Evolutionary conservation across 2,888 invertebrate species (phyloP), one percentile per base, ranked within the genome.

Genomic region (Philonicus albiceps): DNA sequence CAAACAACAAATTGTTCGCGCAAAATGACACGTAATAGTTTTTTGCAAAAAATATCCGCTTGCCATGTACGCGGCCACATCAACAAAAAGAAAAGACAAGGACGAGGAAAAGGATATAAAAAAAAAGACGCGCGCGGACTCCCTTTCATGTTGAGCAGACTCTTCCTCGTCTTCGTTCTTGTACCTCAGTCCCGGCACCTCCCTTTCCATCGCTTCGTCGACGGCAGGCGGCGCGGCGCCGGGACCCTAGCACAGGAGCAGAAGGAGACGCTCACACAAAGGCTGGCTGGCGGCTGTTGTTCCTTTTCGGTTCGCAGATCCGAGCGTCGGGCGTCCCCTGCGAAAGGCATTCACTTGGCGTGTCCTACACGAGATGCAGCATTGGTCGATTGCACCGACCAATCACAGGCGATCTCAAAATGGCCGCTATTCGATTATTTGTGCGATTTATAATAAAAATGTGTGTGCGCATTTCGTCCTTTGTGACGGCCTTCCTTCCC

Each of bases 301-400:
- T 84, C 84, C 37, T 84, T 84, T 84, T 83, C 64, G 64, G 81
- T 83, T 83, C 31, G 81, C 34, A 40, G 73, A 73, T 73, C 43
- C 40, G 37, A 34, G 72, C 72, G 22, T 43, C 84, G 49, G 43
- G 73, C 84, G 84, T 73, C 84, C 73, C 73, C 84, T 31, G 22
- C 7, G 34, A 34, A 49, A 84, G 84, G 73, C 55, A 84, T 84
- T 84, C 84, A 84, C 43, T 73, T 73, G 84, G 84, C 40, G 84
- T 84, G 84, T 84, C 84, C 84, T 84, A 84, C 84, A 90, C 91
- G 89, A 90, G 90, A 91, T 91, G 91, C 91, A 91, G 92, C 91
- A 92, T 92, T 92, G 92, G 92, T 92, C 92, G 92, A 91, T 91
- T 91, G 90, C 90, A 90, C 90, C 91, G 91, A 92, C 92, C 92